A percentile compares a stretch with the other conserved stretches of the same genome.
Conservation (phyloP, 2,797 vertebrate genomes). For the Lepilemur ruficaudatus region DNA sequence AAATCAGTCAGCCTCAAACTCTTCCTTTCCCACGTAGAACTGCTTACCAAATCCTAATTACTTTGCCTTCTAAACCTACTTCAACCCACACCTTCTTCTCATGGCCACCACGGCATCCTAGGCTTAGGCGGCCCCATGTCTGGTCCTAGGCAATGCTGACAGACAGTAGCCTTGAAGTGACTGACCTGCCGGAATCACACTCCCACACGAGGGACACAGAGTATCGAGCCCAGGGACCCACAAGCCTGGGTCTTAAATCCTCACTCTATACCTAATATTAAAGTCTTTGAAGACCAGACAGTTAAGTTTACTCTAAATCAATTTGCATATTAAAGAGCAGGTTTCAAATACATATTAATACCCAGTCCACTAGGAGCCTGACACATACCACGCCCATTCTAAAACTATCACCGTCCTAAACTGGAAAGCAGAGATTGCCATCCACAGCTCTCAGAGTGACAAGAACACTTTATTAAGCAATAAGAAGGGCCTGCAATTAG, state of each 20-base stretch:
- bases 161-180: too few species aligned
- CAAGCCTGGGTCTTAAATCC: rapidly evolving
- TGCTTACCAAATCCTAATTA: not conserved
- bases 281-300: not conserved
- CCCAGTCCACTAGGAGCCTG: not conserved
- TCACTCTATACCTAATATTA: not conserved
- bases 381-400: not conserved
- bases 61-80: not conserved
- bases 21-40: not conserved
- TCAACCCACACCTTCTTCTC: not conserved
- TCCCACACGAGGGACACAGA: not conserved
- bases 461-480: not conserved
- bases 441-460: too few species aligned
- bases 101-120: rapidly evolving
- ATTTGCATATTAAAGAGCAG: not conserved
- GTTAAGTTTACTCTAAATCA: not conserved
- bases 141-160: not conserved
- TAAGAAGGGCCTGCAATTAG: not conserved
- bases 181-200: rapidly evolving
- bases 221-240: not conserved
- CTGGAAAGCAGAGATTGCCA: not conserved
- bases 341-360: not conserved
- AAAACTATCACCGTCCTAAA: not conserved
- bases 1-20: not conserved
- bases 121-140: rapidly evolving